Percentiles rank a stretch among this genome's conserved stretches.
Conservation (phyloP, 30 jellyfish, hydroid and myxozoan species). For the Catostylus mosaicus region DNA sequence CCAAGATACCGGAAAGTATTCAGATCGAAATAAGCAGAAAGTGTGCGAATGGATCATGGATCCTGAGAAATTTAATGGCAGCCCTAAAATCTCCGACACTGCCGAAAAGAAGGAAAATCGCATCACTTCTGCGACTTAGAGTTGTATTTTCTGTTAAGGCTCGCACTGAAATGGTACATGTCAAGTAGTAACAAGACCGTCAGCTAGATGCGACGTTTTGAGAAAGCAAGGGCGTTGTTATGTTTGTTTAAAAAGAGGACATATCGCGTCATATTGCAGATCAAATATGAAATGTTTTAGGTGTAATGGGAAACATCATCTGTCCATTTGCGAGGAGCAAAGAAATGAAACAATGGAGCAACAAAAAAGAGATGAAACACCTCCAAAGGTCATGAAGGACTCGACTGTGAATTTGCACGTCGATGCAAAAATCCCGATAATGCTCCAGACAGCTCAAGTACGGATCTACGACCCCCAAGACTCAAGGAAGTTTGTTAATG, state of each 20-base stretch:
- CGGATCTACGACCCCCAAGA: background rate
- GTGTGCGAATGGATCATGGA: background rate
- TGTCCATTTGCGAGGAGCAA: slow-evolving; percentile 2
- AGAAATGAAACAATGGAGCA: background rate
- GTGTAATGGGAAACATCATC: slow-evolving; percentile 16
- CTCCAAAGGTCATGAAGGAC: background rate
- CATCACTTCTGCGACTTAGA: background rate
- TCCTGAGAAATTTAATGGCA: background rate
- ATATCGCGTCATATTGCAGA: background rate
- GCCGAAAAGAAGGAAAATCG: background rate
- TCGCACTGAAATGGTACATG: slow-evolving; percentile 1
- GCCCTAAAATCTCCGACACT: background rate
- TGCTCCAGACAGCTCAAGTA: slow-evolving; percentile 15
- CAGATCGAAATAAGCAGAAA: background rate
- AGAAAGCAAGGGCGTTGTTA: slow-evolving; percentile 10
- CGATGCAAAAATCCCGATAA: background rate
- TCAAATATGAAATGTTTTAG: background rate
- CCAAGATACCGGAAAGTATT: slow-evolving; percentile 8
- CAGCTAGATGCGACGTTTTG: slow-evolving; percentile 6
- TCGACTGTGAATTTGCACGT: background rate
- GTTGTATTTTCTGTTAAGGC: slow-evolving; percentile 13
- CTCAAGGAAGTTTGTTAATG: background rate
- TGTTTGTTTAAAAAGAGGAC: slow-evolving; percentile 16
- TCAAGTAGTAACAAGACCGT: background rate
- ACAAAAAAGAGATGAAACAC: background rate